Percentiles rank a stretch among this genome's conserved stretches.
phyloP scores from a whole-genome alignment of 2,113 vertebrate species.

The Brachypteracias leptosomus region DNA sequence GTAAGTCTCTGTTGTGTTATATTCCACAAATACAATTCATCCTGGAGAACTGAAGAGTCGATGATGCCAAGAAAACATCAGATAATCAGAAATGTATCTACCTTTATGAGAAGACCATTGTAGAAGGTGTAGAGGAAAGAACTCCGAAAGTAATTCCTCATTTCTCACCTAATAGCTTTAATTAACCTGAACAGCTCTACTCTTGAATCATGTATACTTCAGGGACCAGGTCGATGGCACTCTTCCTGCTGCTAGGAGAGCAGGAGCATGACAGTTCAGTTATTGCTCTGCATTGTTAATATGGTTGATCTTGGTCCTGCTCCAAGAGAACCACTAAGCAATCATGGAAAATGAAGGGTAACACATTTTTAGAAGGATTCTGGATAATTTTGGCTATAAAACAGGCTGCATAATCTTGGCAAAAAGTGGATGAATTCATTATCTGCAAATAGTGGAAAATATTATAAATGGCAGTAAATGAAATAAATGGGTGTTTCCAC shows the following conservation, averaged over 20 bases:
- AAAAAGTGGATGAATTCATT: conserved; percentile 77
- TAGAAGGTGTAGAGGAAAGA: neutral
- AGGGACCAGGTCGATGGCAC: conserved; percentile 41
- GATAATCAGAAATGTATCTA: conserved; percentile 30
- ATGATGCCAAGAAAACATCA: conserved; percentile 7
- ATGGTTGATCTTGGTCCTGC: conserved; percentile 66
- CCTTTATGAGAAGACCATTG: conserved; percentile 2
- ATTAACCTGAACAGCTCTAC: conserved; percentile 60
- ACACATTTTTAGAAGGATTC: conserved; percentile 73
- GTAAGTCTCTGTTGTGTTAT: neutral
- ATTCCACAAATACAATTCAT: neutral
- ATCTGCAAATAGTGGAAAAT: conserved; percentile 83
- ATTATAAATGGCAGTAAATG: conserved; percentile 83
- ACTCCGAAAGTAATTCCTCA: conserved; percentile 21
- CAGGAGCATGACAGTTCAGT: conserved; percentile 64
- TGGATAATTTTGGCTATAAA: conserved; percentile 74
- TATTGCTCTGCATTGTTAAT: conserved; percentile 76
- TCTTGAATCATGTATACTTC: neutral
- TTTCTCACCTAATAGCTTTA: conserved; percentile 55
- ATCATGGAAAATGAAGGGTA: conserved; percentile 76
- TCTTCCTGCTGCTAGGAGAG: conserved; percentile 24
- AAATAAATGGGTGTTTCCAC: conserved; percentile 82
- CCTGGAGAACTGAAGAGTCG: neutral
- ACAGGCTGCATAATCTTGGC: conserved; percentile 75
- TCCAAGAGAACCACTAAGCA: conserved; percentile 72